Evolutionary conservation across 2,797 vertebrate species (phyloP).

Genomic region (Trachurus trachurus): DNA sequence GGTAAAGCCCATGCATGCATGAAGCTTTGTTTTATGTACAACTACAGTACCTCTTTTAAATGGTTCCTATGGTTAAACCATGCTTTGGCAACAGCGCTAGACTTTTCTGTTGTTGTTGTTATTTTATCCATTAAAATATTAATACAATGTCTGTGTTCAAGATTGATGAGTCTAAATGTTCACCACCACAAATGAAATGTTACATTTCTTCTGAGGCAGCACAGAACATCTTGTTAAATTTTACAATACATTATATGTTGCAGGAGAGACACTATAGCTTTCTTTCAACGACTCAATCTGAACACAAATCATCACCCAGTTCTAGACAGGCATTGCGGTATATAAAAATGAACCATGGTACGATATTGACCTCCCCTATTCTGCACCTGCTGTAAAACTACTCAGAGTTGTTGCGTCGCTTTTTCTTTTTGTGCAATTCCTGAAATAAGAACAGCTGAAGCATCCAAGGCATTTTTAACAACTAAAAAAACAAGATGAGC

Average conservation of each 20-base stretch:
- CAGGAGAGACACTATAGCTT: constrained; percentile 40
- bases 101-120: constrained; percentile 33
- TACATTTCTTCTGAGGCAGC: constrained; percentile 38
- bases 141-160: constrained; percentile 15
- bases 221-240: constrained; percentile 19
- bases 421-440: constrained; percentile 58
- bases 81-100: constrained; percentile 70
- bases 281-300: constrained; percentile 33
- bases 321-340: constrained; percentile 41
- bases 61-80: constrained; percentile 55
- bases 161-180: constrained; percentile 21
- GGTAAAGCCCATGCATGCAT: constrained; percentile 60
- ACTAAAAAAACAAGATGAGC: constrained; percentile 50
- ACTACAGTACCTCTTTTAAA: constrained; percentile 69
- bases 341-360: constrained; percentile 30
- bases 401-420: constrained; percentile 32
- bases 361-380: constrained; percentile 28
- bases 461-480: constrained; percentile 59
- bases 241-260: constrained; percentile 24
- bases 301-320: constrained; percentile 35
- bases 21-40: constrained; percentile 67
- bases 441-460: constrained; percentile 57
- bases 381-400: constrained; percentile 36
- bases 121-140: constrained; percentile 36
- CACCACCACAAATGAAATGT: constrained; percentile 20